phyloP scores from a whole-genome alignment of 2,797 vertebrate species.

The Pitangus sulphuratus region DNA sequence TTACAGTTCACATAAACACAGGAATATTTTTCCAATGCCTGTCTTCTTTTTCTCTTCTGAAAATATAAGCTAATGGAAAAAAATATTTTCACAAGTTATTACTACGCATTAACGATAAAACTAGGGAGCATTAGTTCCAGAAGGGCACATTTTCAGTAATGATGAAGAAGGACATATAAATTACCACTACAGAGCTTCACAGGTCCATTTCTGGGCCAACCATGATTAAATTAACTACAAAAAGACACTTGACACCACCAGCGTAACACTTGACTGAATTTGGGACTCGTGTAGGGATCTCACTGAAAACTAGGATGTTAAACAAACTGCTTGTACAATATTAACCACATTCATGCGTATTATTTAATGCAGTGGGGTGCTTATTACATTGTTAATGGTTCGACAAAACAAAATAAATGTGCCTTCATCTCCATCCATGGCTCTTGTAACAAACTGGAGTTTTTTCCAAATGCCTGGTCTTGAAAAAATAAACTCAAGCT shows the following conservation, averaged over 20 bases:
- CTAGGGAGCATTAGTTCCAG: neutral
- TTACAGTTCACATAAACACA: neutral
- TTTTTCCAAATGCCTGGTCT: neutral
- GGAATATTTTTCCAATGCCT: neutral
- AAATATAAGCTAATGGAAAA: neutral
- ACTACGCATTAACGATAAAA: neutral
- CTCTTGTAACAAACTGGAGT: neutral
- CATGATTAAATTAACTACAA: slow-evolving; percentile 36
- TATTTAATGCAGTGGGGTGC: neutral
- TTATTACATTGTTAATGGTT: neutral
- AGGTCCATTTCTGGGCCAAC: slow-evolving; percentile 12
- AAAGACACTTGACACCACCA: neutral
- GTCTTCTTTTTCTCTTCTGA: neutral
- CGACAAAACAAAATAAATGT: slow-evolving; percentile 20
- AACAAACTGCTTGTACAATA: neutral
- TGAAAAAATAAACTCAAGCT: neutral
- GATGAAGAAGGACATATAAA: neutral
- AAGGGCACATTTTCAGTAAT: slow-evolving; percentile 10
- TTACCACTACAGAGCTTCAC: neutral
- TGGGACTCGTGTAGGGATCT: neutral
- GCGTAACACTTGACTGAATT: neutral
- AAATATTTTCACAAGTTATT: slow-evolving; percentile 9
- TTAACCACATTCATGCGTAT: neutral
- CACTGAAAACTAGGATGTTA: neutral
- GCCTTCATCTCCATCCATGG: neutral